Evolutionary conservation across 2,797 vertebrate genomes (phyloP), one percentile per base, ranked within the genome.

Genomic region (Trematomus bernacchii): DNA sequence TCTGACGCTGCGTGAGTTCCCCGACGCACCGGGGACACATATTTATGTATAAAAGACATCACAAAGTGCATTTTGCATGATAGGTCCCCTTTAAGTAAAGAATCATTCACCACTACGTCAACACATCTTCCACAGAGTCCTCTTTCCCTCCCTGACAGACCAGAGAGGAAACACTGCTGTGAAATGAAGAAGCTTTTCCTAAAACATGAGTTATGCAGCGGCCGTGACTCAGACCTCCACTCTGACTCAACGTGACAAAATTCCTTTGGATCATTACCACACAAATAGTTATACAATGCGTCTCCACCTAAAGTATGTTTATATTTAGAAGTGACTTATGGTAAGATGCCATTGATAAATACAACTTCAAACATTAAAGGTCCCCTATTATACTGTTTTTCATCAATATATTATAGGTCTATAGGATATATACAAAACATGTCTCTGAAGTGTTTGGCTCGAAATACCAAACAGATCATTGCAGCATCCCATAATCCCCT

Each of bases 311-410:
- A 89, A 82, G 14, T 67, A 27, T 68, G 66, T 68, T 89, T 86
- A 85, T 82, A 86, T 90, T 77, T 89, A 91, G 86, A 64, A 2
- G 3, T 86, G 87, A 89, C 70, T 91, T 80, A 80, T 21, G n/a
- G 57, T 10, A 44, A 46, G 10, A 61, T 64, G 43, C 14, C 67
- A 42, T n/a, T 47, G 61, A 85, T 60, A 57, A 53, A 84, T 64
- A 23, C 21, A 69, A 48, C 50, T 52, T 21, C 42, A 54, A 57
- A 63, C 66, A 85, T 89, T 87, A 67, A 27, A 27, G 27, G 27
- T 27, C 27, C 1, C 4, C 27, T 27, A 27, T 5, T 27, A 27
- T 27, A 27, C 27, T 5, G 4, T 27, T 27, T 27, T 27, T 27
- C 27, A 27, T 27, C 27, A 27, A 27, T 27, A 27, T 27, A 27